A percentile compares a stretch with the other conserved stretches of the same genome.
Evolutionary conservation across 2,797 vertebrate species (phyloP).

Genomic region (Meda fulgida): DNA sequence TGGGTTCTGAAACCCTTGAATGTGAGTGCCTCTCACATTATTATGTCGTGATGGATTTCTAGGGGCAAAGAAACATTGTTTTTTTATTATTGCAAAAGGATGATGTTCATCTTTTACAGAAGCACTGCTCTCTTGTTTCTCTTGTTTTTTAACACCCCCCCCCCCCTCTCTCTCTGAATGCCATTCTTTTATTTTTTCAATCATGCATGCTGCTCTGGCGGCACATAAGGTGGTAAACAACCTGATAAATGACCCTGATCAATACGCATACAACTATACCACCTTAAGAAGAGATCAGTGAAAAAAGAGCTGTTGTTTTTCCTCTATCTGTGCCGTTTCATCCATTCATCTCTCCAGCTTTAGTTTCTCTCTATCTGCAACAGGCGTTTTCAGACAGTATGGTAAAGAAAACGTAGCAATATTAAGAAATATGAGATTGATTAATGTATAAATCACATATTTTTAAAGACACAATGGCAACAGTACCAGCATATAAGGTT

Average conservation of each 20-base stretch:
- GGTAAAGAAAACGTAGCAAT: neutral
- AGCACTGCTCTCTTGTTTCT: neutral
- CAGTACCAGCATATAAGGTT: neutral
- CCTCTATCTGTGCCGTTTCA: neutral
- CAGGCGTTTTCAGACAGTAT: constrained; percentile 4
- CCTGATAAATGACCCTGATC: neutral
- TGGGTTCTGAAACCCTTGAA: constrained; percentile 9
- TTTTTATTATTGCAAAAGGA: constrained; percentile 15
- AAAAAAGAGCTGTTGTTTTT: constrained; percentile 12
- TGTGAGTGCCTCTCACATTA: constrained; percentile 24
- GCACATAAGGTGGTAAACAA: constrained; percentile 11
- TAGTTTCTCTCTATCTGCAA: constrained; percentile 2
- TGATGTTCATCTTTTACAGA: constrained; percentile 23
- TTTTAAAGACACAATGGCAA: neutral
- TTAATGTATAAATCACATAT: neutral
- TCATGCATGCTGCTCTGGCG: neutral
- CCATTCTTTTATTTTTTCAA: constrained; percentile 10
- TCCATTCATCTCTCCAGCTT: constrained; percentile 30
- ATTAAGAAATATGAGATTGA: neutral
- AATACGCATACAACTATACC: neutral
- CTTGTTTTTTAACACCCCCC: neutral
- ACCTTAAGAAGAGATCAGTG: constrained; percentile 19
- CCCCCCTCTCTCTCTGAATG: neutral
- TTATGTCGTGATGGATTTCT: constrained; percentile 31
- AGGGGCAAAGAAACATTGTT: neutral